Percentiles rank a stretch among this genome's conserved stretches.
These are phyloP conservation scores for Zonitis immaculata DNA, from an alignment of 2,888 invertebrate genomes.

Conservation along the genomic window DNA sequence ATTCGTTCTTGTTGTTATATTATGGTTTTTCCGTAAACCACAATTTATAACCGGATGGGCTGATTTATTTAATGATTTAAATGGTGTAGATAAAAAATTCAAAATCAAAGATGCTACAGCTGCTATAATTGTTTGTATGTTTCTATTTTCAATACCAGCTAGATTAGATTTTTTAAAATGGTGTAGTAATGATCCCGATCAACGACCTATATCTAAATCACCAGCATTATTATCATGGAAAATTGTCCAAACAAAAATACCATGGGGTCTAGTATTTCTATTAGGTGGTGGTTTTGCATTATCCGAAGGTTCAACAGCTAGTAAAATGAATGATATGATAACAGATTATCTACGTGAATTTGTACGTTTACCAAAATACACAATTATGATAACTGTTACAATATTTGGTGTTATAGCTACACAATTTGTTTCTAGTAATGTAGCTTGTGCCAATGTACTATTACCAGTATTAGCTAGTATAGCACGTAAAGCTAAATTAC, in stretches of 20 bases:
- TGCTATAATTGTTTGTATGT: conserved; percentile 75
- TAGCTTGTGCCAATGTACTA: conserved; percentile 85
- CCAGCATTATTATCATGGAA: conserved; percentile 79
- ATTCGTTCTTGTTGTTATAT: background rate
- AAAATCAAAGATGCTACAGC: conserved; percentile 75
- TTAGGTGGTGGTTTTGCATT: conserved; percentile 90
- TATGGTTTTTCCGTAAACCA: background rate
- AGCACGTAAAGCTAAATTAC: conserved; percentile 58
- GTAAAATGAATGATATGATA: conserved; percentile 72
- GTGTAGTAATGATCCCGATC: conserved; percentile 54
- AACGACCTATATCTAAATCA: conserved; percentile 60
- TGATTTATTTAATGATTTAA: conserved; percentile 56
- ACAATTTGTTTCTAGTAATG: conserved; percentile 87
- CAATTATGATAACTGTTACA: conserved; percentile 68
- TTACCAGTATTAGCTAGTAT: conserved; percentile 78
- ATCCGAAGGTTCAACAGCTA: conserved; percentile 72
- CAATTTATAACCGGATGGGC: conserved; percentile 62
- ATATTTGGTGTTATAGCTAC: conserved; percentile 79
- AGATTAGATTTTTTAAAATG: conserved; percentile 70
- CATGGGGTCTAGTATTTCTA: conserved; percentile 85
- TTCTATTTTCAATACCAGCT: conserved; percentile 81
- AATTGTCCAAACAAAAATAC: conserved; percentile 76
- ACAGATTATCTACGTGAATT: conserved; percentile 67
- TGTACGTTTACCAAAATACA: conserved; percentile 56
- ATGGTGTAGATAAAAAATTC: conserved; percentile 46